Conservation (phyloP, 2,113 vertebrate genomes). For the Heterocephalus glaber region DNA sequence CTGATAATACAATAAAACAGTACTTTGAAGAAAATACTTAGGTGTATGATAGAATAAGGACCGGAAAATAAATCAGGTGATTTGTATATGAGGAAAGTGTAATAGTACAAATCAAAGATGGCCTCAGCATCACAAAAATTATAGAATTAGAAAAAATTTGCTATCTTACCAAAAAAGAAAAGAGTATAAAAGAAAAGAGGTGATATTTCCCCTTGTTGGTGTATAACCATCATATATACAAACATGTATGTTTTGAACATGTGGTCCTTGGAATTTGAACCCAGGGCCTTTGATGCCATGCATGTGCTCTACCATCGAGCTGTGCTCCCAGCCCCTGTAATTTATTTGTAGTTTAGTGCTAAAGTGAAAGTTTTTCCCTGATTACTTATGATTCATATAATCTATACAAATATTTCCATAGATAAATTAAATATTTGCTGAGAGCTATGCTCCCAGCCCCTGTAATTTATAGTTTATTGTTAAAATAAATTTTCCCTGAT, state of each 20-base stretch:
- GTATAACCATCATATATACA: background rate
- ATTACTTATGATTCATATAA: slow-evolving; percentile 9
- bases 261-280: background rate
- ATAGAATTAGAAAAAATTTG: background rate
- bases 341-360: background rate
- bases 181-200: background rate
- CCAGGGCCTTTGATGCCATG: background rate
- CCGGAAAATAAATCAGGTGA: slow-evolving; percentile 22
- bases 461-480: background rate
- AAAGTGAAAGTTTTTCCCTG: background rate
- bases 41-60: background rate
- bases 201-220: background rate
- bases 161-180: background rate
- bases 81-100: background rate
- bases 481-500: background rate
- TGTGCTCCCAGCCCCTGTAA: background rate
- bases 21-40: background rate
- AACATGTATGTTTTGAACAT: background rate
- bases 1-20: background rate
- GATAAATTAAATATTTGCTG: too few species aligned
- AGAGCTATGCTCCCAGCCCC: background rate
- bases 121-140: background rate
- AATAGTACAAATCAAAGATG: background rate
- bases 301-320: background rate
- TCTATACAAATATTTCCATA: background rate